Conservation (phyloP, 2,113 vertebrate genomes). For the Boulengeromyrus knoepffleri region DNA sequence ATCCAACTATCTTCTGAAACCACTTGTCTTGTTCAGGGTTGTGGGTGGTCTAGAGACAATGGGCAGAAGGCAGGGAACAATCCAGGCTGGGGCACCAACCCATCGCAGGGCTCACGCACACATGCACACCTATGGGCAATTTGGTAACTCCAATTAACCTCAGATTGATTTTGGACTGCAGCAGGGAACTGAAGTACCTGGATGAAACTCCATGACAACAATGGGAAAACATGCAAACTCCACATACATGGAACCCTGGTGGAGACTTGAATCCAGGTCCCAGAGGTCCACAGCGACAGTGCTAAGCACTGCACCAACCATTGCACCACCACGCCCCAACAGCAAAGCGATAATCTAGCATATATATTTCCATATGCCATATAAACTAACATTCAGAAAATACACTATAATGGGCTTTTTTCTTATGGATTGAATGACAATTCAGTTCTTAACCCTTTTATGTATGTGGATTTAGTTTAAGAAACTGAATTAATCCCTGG, state of each 20-base stretch:
- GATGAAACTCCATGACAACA: not conserved
- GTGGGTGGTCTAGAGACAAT: not conserved
- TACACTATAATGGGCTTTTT: not conserved
- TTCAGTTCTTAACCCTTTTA: not conserved
- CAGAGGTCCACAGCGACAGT: not conserved
- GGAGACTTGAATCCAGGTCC: not conserved
- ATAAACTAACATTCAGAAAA: not conserved
- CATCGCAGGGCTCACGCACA: not conserved
- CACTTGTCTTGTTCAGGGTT: not conserved
- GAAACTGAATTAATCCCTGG: not conserved
- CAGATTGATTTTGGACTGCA: not conserved
- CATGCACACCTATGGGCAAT: not conserved
- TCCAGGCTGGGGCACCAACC: not conserved
- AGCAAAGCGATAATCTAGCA: not conserved
- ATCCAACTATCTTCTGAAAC: not conserved
- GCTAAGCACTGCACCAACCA: not conserved
- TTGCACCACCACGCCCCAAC: not conserved
- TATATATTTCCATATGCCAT: not conserved
- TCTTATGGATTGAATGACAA: not conserved
- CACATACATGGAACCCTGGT: not conserved
- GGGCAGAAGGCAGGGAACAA: not conserved
- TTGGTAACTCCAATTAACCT: not conserved
- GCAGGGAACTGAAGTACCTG: not conserved
- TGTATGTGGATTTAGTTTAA: not conserved
- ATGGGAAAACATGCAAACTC: not conserved